Base-by-base conservation (phyloP, 2,888 invertebrate genomes). In the Stictocephala bisonia region DNA sequence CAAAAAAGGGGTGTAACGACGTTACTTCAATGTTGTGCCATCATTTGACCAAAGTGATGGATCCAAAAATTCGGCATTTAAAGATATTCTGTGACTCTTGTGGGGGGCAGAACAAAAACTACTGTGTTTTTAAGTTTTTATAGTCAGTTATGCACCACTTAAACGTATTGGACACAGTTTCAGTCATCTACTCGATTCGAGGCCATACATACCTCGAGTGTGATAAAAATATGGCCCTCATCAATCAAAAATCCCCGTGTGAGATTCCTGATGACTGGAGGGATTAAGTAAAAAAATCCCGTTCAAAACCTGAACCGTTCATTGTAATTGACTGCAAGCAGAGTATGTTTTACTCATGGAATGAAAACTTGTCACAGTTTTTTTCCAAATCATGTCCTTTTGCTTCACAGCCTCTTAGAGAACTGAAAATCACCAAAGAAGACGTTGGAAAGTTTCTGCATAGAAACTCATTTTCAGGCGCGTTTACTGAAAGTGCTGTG, bases 21-120 rank as follows among this genome's bases (percentile, higher is more conserved):
- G 77, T 78, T 29, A 69, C 72, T 6, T 76, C 72, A 50, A 74
- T 73, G 41, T 29, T 75, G 56, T 20, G 73, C 74, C 71, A 79
- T 76, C 76, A 74, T 71, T 56, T 79, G 31, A 60, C 70, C 11
- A 71, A 75, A 29, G 26, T 74, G 56, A 70, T 76, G 70, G 31
- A 71, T 3, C 31, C 53, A 26, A 35, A 66, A 56, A 56, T 77
- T 48, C 24, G 67, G n/a, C 41, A 67, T 26, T 40, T 76, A 53
- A 50, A 76, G 18, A 76, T 76, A 24, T 78, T 78, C 56, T 77
- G 77, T 68, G 78, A 79, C 56, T 78, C 76, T 15, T 76, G 75
- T 73, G 74, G 51, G 7, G 75, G 75, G 22, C 75, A 78, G 67
- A 78, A 78, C 56, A 78, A 77, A 48, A 77, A 77, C 66, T 70